Conservation (phyloP, 2,113 vertebrate species). For the Myrmecobius fasciatus region DNA sequence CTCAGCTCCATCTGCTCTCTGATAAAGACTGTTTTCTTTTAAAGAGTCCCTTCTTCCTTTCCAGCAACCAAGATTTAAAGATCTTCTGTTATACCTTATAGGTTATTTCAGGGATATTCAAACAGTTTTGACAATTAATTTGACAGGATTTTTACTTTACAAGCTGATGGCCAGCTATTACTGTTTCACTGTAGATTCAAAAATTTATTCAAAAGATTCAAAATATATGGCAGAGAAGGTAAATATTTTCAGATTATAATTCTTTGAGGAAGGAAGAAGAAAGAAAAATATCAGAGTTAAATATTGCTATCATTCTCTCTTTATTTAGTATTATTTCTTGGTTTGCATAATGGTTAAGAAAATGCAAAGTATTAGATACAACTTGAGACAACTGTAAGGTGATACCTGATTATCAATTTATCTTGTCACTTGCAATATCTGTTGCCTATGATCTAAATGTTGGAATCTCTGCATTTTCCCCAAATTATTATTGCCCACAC, state of each 20-base stretch:
- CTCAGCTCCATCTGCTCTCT: neutral
- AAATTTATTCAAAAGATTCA: too few species aligned
- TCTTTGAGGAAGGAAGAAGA: neutral
- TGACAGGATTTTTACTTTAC: neutral
- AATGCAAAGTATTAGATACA: conserved; percentile 11
- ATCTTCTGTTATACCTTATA: neutral
- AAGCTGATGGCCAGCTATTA: neutral
- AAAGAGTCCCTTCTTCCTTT: neutral
- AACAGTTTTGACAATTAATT: neutral
- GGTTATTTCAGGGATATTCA: neutral
- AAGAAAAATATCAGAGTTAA: neutral
- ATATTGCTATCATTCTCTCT: neutral
- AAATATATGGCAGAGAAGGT: neutral
- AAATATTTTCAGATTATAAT: neutral
- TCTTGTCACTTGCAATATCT: neutral
- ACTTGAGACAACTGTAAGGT: neutral
- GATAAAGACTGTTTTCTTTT: neutral
- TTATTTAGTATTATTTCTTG: neutral
- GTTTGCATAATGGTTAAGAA: neutral
- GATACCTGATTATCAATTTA: neutral
- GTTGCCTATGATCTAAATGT: neutral
- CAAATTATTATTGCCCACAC: neutral
- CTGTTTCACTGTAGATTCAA: neutral
- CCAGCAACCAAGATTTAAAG: neutral
- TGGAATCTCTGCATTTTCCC: neutral